Conservation (phyloP, 2,113 vertebrate genomes). For the Heptranchias perlo region DNA sequence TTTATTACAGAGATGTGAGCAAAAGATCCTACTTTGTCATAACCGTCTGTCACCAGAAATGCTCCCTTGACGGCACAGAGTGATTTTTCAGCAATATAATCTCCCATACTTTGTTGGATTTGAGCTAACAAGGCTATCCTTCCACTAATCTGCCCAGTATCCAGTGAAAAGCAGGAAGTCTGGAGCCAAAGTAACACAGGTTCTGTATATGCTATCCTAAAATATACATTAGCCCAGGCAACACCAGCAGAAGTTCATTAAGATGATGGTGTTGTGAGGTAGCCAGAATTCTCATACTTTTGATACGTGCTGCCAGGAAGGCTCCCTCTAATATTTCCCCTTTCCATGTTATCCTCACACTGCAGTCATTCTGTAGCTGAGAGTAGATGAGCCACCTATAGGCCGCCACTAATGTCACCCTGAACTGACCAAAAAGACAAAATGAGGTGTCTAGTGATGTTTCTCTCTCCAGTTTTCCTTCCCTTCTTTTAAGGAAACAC, state of each 20-base stretch:
- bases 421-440: neutral
- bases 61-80: neutral
- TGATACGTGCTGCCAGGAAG: neutral
- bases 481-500: neutral
- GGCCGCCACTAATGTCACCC: neutral
- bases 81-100: neutral
- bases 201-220: neutral
- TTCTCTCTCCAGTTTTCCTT: neutral
- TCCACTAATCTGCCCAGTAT: neutral
- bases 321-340: neutral
- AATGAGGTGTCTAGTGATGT: neutral
- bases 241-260: neutral
- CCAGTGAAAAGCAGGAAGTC: neutral
- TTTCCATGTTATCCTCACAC: neutral
- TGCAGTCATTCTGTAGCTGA: neutral
- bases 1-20: neutral
- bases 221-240: neutral
- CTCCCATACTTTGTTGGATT: neutral
- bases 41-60: neutral
- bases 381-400: neutral
- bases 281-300: neutral
- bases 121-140: neutral
- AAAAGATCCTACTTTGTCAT: neutral
- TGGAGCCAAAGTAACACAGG: neutral
- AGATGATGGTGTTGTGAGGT: neutral